Evolutionary conservation across 2,888 invertebrate genomes (phyloP), one percentile per base, ranked within the genome.

Genomic region (Euplagia quadripunctaria): DNA sequence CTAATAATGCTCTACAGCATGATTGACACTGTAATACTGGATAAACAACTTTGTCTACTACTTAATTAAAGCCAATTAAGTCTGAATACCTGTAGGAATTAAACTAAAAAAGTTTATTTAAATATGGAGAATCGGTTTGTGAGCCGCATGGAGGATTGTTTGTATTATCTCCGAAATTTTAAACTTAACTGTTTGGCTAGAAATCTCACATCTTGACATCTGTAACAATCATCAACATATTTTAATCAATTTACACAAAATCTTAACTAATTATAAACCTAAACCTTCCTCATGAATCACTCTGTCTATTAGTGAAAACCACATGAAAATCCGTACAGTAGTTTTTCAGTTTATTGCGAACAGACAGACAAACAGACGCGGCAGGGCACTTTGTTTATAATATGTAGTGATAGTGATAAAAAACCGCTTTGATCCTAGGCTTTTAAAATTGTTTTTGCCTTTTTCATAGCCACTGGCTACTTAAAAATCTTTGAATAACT

Each of bases 111-210:
- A 61, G 31, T 61, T 61, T 61, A 31, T 31, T 12, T 6, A 14
- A 61, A 31, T 1, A 31, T 31, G 31, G 31, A 61, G 6, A 61
- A 1, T 3, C 14, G 6, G 31, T 58, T 51, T 55, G n/a, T 55
- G 20, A 31, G 12, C 31, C 14, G 61, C 14, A 7, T 61, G 14
- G 2, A 61, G 61, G 14, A 12, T 11, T 58, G 12, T 31, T 20
- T 12, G 61, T 12, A 20, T 20, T 58, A 85, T 83, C 79, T 81
- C 70, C 71, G 82, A 86, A 58, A 84, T 85, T 79, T 85, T 84
- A 86, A 80, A 84, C 76, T 80, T 82, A 68, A 64, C 76, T 79
- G 78, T 84, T 85, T 80, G 77, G 79, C 77, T 81, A 80, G 78
- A 74, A 81, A 80, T 70, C 72, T n/a, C n/a, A n/a, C n/a, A n/a